Evolutionary conservation across 2,113 vertebrate species (phyloP).

Genomic region (Cryptomyrus ogoouensis): DNA sequence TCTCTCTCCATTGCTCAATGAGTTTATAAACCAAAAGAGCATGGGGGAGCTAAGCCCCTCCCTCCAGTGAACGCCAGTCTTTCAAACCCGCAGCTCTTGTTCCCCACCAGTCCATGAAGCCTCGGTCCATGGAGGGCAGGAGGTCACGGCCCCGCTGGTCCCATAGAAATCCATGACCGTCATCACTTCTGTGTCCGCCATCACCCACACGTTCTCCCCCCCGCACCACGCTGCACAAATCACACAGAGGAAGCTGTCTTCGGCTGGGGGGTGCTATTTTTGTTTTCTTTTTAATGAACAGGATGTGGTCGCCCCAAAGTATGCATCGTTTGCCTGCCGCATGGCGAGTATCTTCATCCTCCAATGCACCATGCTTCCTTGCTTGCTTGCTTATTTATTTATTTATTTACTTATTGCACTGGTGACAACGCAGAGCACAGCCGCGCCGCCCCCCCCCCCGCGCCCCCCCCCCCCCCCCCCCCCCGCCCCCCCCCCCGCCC

Average conservation of each 20-base stretch:
- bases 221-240: not conserved
- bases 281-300: conserved; percentile 45
- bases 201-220: not conserved
- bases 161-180: not conserved
- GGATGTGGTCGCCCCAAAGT: conserved; percentile 55
- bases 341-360: conserved; percentile 32
- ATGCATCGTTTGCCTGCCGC: conserved; percentile 55
- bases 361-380: conserved; percentile 21
- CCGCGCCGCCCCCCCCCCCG: conserved; percentile 37
- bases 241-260: conserved; percentile 3
- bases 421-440: conserved; percentile 23
- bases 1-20: not conserved
- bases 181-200: not conserved
- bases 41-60: not conserved
- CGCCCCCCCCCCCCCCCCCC: too few species aligned
- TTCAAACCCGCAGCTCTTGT: not conserved
- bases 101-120: not conserved
- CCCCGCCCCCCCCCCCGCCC: too few species aligned
- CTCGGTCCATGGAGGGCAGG: not conserved
- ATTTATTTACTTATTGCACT: conserved; percentile 28
- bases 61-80: not conserved
- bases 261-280: conserved; percentile 13
- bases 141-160: not conserved
- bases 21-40: not conserved
- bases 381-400: conserved; percentile 29